These are phyloP conservation scores for Tromatobia lineatoria DNA, from an alignment of 2,888 invertebrate genomes.

Conservation along the genomic window DNA sequence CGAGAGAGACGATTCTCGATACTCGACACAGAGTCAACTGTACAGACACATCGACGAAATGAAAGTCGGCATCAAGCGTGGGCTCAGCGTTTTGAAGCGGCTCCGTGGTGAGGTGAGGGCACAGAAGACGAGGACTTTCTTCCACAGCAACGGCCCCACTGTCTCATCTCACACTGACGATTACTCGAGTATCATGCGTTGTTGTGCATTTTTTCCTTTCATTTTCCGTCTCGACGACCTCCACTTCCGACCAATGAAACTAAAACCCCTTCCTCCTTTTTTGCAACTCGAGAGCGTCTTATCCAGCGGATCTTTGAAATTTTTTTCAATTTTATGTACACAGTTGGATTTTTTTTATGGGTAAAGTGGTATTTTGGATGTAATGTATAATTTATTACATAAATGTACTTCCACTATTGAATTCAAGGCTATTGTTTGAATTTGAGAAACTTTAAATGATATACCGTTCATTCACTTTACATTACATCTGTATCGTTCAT, in stretches of 20 bases:
- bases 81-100: background rate
- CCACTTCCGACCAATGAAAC: conserved; percentile 68
- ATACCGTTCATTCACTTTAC: too few relatives aligned
- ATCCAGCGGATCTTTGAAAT: background rate
- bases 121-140: conserved; percentile 74
- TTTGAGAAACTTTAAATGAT: too few relatives aligned
- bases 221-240: conserved; percentile 58
- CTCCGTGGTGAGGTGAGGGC: conserved; percentile 69
- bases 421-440: too few relatives aligned
- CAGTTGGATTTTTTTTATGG: too few relatives aligned
- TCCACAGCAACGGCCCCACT: conserved; percentile 67
- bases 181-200: conserved; percentile 56
- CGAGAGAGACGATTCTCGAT: too few relatives aligned
- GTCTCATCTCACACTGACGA: conserved; percentile 70
- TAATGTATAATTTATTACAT: too few relatives aligned
- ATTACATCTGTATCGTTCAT: too few relatives aligned
- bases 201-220: conserved; percentile 14
- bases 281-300: background rate
- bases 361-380: too few relatives aligned
- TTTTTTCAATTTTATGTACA: background rate
- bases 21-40: too few relatives aligned
- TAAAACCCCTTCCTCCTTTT: conserved; percentile 60
- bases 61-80: conserved; percentile 24
- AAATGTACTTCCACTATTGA: too few relatives aligned
- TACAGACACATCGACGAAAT: background rate